These are phyloP conservation scores for Diaphora mendica DNA, from an alignment of 2,888 invertebrate genomes.

Conservation along the genomic window DNA sequence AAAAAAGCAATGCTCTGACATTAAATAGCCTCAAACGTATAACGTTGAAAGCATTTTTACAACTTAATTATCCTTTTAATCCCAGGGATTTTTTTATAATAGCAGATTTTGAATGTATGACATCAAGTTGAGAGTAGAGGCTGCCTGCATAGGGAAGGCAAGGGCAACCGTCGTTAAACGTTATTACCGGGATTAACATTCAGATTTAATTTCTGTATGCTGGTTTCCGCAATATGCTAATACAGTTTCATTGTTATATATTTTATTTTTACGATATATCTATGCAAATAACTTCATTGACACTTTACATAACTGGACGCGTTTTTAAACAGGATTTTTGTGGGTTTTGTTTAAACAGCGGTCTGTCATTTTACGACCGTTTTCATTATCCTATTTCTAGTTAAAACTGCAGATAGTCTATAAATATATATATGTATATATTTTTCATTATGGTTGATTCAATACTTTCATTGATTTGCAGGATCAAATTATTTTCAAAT, in stretches of 20 bases:
- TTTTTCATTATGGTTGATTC: too few relatives aligned
- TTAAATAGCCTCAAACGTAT: conserved; percentile 27
- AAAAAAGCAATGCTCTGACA: conserved; percentile 14
- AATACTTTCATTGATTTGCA: too few relatives aligned
- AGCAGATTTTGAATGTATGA: conserved; percentile 46
- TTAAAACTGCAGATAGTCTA: too few relatives aligned
- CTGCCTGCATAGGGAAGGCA: conserved; percentile 35
- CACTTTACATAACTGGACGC: background rate
- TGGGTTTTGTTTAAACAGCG: too few relatives aligned
- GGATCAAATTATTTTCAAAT: too few relatives aligned
- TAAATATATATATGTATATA: too few relatives aligned
- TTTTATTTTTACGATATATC: conserved; percentile 38
- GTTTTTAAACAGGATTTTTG: background rate
- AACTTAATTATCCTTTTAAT: conserved; percentile 48
- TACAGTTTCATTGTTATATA: conserved; percentile 35
- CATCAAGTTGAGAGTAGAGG: conserved; percentile 53
- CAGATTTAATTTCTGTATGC: conserved; percentile 55
- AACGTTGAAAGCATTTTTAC: conserved; percentile 34
- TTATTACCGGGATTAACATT: conserved; percentile 58
- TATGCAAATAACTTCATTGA: conserved; percentile 38
- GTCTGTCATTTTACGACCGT: too few relatives aligned
- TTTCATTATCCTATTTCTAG: too few relatives aligned
- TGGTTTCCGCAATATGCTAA: conserved; percentile 49
- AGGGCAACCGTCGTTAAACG: conserved; percentile 50
- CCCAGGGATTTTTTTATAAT: conserved; percentile 47